Evolutionary conservation across 2,797 vertebrate genomes (phyloP), one percentile per base, ranked within the genome.

Genomic region (Zenarchopterus dispar): DNA sequence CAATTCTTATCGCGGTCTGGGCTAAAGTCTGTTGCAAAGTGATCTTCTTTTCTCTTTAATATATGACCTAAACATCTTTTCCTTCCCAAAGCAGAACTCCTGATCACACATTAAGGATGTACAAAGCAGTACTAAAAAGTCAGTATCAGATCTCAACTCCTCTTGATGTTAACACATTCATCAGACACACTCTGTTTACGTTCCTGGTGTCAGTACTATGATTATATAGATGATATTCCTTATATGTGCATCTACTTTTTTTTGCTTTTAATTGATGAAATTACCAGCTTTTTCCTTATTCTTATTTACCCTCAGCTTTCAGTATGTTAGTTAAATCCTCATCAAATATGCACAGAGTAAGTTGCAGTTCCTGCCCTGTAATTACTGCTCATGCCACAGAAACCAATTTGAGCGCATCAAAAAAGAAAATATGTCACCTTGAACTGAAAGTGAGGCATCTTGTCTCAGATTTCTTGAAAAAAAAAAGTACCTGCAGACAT

Each of bases 371-470:
- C 8, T 51, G 23, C 24, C 15, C 61, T 62, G 36, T 39, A 39
- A 39, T 18, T 17, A 17, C 23, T 39, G 16, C 60, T 59, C 19
- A 33, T 56, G 41, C 15, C 16, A 42, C 4, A 50, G 44, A 58
- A 63, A 18, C 33, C 46, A 56, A 26, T 57, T 50, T 58, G 67
- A 52, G 31, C 19, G 47, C 49, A 36, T 15, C 43, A 18, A 61
- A 56, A 49, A 66, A 26, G 41, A 63, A 24, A 69, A 19, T 65
- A 51, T 72, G 23, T 62, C 69, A 45, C n/a, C 36, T 71, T 78
- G 53, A 67, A 70, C 28, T 70, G 58, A 73, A 74, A 78, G 10
- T 6, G 18, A 59, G 56, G 58, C 58, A 64, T 59, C 45, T 55
- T 55, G 42, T 59, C 46, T 62, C 46, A 22, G 33, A 66, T 62